A percentile compares a stretch with the other conserved stretches of the same genome.
phyloP scores from a whole-genome alignment of 2,113 vertebrate genomes.

The Hippoglossus stenolepis region DNA sequence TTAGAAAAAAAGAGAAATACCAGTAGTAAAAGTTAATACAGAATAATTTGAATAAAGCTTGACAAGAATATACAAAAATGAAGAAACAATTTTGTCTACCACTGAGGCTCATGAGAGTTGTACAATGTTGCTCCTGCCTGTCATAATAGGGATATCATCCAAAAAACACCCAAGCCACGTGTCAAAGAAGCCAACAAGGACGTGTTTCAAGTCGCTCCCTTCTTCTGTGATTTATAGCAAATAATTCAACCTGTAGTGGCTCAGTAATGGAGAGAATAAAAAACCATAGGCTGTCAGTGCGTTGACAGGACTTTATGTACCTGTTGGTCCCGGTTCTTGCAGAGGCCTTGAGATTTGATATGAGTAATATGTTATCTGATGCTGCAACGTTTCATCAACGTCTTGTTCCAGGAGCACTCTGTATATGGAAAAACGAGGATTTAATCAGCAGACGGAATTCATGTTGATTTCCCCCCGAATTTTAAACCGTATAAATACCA shows the following conservation, averaged over 20 bases:
- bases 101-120: too few species aligned
- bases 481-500: too few species aligned
- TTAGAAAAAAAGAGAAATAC: too few species aligned
- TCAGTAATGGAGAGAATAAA: conserved; percentile 5
- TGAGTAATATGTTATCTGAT: neutral
- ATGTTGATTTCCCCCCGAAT: neutral
- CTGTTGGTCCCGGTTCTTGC: neutral
- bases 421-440: neutral
- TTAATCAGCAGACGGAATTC: too few species aligned
- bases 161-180: neutral
- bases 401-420: neutral
- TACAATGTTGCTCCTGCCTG: too few species aligned
- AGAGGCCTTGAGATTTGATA: neutral
- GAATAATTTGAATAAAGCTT: too few species aligned
- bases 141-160: neutral
- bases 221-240: conserved; percentile 21
- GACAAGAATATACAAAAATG: too few species aligned
- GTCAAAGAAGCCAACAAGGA: neutral
- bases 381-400: neutral
- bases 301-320: neutral
- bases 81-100: too few species aligned
- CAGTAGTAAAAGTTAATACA: too few species aligned
- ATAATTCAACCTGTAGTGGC: neutral
- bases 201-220: neutral
- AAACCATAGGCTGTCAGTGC: neutral